phyloP scores from a whole-genome alignment of 1,140 invertebrate species.

The Acromyrmex heyeri region DNA sequence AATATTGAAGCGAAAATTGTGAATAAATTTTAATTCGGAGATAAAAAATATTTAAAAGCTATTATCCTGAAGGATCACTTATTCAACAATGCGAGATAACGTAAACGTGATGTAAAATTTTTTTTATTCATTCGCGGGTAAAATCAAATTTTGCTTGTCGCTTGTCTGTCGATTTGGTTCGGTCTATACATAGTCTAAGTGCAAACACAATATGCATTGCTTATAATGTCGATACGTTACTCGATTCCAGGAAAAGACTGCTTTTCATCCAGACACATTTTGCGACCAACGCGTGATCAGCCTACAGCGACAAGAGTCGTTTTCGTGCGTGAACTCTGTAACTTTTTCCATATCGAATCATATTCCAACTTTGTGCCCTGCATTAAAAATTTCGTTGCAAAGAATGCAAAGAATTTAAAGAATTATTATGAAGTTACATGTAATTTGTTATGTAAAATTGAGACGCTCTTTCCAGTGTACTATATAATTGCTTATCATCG shows the following conservation, averaged over 20 bases:
- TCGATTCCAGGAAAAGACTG: neutral
- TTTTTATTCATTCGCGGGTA: constrained; percentile 7
- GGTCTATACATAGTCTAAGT: neutral
- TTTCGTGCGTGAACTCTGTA: constrained; percentile 19
- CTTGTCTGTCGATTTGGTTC: neutral
- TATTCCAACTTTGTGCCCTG: constrained; percentile 23
- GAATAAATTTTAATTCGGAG: neutral
- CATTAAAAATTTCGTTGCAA: neutral
- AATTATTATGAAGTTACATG: neutral
- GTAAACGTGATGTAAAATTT: neutral
- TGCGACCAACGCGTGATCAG: constrained; percentile 63
- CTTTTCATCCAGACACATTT: constrained; percentile 63
- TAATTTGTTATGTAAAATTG: neutral
- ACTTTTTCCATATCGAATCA: constrained; percentile 46
- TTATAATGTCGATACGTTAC: constrained; percentile 9
- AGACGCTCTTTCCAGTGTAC: neutral
- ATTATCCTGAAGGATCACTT: neutral
- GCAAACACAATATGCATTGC: neutral
- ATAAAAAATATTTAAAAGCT: neutral
- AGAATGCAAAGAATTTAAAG: neutral
- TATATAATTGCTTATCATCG: neutral
- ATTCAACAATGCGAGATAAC: neutral
- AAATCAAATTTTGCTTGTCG: constrained; percentile 36
- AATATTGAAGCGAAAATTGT: constrained; percentile 7
- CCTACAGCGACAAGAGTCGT: constrained; percentile 43